Percentiles rank a stretch among this genome's conserved stretches.
These are phyloP conservation scores for Grammomys dolichurus DNA, from an alignment of 2,113 vertebrate species.

Conservation along the genomic window DNA sequence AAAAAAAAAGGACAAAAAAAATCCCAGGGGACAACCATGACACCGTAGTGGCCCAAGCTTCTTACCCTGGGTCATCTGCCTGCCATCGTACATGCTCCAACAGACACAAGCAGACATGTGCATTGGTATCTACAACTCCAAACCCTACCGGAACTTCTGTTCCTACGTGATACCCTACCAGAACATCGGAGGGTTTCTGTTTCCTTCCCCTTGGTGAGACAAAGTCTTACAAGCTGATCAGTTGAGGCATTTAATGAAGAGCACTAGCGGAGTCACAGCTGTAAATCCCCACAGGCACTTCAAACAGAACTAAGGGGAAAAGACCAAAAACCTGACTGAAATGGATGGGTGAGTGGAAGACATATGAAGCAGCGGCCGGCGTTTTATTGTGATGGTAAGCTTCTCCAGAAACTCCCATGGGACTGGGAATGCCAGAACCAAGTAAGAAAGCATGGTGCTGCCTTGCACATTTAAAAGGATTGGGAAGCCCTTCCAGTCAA, in stretches of 20 bases:
- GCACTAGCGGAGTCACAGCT: slow-evolving; percentile 62
- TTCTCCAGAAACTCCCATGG: not conserved
- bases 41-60: not conserved
- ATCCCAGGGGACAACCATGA: not conserved
- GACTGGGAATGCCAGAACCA: slow-evolving; percentile 45
- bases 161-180: not conserved
- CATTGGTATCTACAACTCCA: not conserved
- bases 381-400: slow-evolving; percentile 56
- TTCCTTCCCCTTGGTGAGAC: not conserved
- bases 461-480: not conserved
- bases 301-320: not conserved
- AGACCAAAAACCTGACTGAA: not conserved
- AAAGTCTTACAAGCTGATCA: slow-evolving; percentile 12
- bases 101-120: not conserved
- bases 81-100: not conserved
- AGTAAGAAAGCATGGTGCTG: not conserved
- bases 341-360: not conserved
- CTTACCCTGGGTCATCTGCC: not conserved
- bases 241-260: slow-evolving; percentile 54
- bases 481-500: not conserved
- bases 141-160: not conserved
- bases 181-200: not conserved
- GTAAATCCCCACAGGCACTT: slow-evolving; percentile 50
- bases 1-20: fast-evolving
- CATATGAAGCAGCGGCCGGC: not conserved